phyloP scores from a whole-genome alignment of 1,140 invertebrate species.

The Holotrichia oblita region DNA sequence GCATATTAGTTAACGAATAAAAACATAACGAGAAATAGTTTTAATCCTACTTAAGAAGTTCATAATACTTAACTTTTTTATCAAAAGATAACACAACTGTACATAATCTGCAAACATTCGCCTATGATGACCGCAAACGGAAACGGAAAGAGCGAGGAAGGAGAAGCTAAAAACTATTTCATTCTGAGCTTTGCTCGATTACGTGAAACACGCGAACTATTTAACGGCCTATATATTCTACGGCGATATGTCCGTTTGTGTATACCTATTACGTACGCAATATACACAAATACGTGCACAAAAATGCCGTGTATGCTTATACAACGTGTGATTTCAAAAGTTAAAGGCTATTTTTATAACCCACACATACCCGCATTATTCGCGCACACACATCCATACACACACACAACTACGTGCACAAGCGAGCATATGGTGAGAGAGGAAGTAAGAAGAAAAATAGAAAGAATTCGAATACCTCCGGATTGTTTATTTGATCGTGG shows the following conservation, averaged over 20 bases:
- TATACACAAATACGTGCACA: slow-evolving; percentile 22
- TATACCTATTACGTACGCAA: slow-evolving; percentile 32
- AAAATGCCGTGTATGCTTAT: slow-evolving; percentile 28
- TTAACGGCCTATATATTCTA: not conserved
- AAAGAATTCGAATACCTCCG: slow-evolving; percentile 18
- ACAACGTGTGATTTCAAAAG: slow-evolving; percentile 31
- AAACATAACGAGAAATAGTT: no score
- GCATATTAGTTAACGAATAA: no score
- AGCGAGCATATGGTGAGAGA: not conserved
- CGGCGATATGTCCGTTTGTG: not conserved
- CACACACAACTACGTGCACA: not conserved
- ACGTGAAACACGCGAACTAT: slow-evolving; percentile 27
- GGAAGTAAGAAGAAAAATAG: slow-evolving; percentile 20
- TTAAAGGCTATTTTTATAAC: slow-evolving; percentile 26
- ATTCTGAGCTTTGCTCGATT: slow-evolving; percentile 12
- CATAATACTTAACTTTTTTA: no score
- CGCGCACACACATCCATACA: not conserved
- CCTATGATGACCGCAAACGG: not conserved
- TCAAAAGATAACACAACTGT: no score
- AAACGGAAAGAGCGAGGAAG: not conserved
- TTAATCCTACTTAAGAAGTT: no score
- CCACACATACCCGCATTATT: slow-evolving; percentile 28
- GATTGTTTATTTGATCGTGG: slow-evolving; percentile 11
- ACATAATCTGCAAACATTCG: no score
- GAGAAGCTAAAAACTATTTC: slow-evolving; percentile 21